Evolutionary conservation across 2,888 invertebrate genomes (phyloP).

Genomic region (Philereme vetulata): DNA sequence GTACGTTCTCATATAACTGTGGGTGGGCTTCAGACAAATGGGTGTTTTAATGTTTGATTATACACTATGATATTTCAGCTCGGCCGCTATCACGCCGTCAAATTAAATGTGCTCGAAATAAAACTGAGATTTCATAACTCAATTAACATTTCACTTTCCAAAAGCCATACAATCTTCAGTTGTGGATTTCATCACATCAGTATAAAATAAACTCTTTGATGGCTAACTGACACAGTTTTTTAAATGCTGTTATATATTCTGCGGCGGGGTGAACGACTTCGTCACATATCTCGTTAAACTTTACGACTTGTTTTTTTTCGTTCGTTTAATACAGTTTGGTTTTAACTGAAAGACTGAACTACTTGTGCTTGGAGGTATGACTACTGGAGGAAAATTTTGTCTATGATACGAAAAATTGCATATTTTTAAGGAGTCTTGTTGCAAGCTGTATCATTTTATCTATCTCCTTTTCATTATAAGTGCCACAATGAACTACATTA

Average conservation of each 20-base stretch:
- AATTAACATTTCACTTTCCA: slow-evolving; percentile 8
- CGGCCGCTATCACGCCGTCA: no score
- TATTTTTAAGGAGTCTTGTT: no score
- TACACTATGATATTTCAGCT: no score
- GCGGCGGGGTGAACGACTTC: slow-evolving; percentile 29
- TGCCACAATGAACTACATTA: no score
- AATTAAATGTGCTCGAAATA: background rate
- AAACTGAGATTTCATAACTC: slow-evolving; percentile 9
- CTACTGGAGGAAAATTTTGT: no score
- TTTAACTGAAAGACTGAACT: slow-evolving; percentile 17
- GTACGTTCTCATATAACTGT: no score
- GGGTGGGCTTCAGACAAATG: no score
- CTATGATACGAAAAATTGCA: no score
- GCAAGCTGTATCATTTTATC: no score
- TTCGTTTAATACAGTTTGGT: slow-evolving; percentile 29
- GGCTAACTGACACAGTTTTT: slow-evolving; percentile 23
- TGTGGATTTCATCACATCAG: slow-evolving; percentile 18
- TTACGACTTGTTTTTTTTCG: slow-evolving; percentile 34
- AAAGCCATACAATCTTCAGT: slow-evolving; percentile 12
- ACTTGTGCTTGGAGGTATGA: no score
- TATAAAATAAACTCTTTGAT: slow-evolving; percentile 26
- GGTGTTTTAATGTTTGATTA: no score
- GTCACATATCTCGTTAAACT: slow-evolving; percentile 38
- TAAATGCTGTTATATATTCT: slow-evolving; percentile 9
- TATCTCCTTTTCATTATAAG: no score